phyloP scores from a whole-genome alignment of 2,888 invertebrate species.

The Erynnis tages region DNA sequence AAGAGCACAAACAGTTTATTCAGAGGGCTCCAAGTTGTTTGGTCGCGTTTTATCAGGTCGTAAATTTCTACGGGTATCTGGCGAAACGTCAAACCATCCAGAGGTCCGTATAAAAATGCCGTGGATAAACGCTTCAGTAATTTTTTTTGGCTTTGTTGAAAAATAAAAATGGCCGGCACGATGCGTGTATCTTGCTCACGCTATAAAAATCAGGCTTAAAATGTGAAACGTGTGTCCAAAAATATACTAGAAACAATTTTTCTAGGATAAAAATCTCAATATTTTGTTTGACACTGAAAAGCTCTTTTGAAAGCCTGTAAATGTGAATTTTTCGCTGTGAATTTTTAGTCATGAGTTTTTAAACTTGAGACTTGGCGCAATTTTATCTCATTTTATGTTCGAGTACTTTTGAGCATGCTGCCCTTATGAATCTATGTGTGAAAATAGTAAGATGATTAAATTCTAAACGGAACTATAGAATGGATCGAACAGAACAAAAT shows the following conservation, averaged over 20 bases:
- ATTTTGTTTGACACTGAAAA: neutral
- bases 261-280: neutral
- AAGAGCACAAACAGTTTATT: slow-evolving; percentile 44
- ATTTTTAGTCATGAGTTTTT: neutral
- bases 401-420: too few relatives aligned
- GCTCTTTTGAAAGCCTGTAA: neutral
- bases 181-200: neutral
- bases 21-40: slow-evolving; percentile 49
- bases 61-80: slow-evolving; percentile 73
- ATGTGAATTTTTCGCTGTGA: neutral
- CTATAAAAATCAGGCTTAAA: neutral
- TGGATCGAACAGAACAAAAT: too few relatives aligned
- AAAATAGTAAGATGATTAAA: too few relatives aligned
- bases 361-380: too few relatives aligned
- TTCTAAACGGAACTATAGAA: too few relatives aligned
- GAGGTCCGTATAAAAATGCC: slow-evolving; percentile 60
- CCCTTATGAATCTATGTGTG: too few relatives aligned
- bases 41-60: slow-evolving; percentile 71
- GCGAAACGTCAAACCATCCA: slow-evolving; percentile 63
- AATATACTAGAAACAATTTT: neutral
- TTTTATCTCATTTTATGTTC: too few relatives aligned
- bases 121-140: slow-evolving; percentile 44
- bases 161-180: slow-evolving; percentile 16
- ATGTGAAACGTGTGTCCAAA: neutral
- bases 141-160: slow-evolving; percentile 34